Percentiles rank a stretch among this genome's conserved stretches.
These are phyloP conservation scores for Trachymyrmex cornetzi DNA, from an alignment of 1,140 invertebrate genomes.

Conservation along the genomic window DNA sequence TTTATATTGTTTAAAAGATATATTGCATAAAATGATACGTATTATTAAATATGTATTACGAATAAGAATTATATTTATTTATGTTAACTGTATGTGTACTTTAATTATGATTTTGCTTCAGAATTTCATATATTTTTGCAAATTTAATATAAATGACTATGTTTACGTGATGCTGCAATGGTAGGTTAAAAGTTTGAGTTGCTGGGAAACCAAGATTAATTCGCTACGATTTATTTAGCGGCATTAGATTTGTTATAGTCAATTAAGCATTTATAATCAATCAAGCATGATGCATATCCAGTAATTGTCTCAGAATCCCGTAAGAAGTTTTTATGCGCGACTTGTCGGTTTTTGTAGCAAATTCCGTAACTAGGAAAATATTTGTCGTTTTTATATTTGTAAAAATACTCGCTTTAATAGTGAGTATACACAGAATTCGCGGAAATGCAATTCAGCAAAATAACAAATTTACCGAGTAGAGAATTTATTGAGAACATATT, in stretches of 20 bases:
- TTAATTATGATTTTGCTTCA: not conserved
- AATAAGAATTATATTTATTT: not conserved
- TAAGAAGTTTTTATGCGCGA: conserved; percentile 27
- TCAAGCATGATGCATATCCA: conserved; percentile 1
- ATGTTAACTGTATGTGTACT: not conserved
- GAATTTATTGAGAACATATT: conserved; percentile 32
- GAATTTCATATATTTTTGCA: not conserved
- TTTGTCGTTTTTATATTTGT: conserved; percentile 8
- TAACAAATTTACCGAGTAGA: not conserved
- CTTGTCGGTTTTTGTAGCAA: not conserved
- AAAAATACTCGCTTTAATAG: conserved; percentile 1
- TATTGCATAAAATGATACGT: not conserved
- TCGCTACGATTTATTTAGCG: conserved; percentile 37
- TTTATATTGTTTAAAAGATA: not conserved
- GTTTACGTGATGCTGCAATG: not conserved
- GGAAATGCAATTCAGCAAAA: conserved; percentile 11
- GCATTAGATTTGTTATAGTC: conserved; percentile 24
- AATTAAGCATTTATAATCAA: conserved; percentile 3
- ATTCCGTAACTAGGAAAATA: conserved; percentile 10
- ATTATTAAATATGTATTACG: conserved; percentile 32
- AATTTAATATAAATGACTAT: not conserved
- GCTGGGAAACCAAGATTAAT: conserved; percentile 20
- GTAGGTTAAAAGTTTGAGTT: conserved; percentile 5
- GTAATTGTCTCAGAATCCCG: not conserved
- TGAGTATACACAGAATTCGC: not conserved